Evolutionary conservation across 2,888 invertebrate species (phyloP), one percentile per base, ranked within the genome.

Genomic region (Aphrophora alni): DNA sequence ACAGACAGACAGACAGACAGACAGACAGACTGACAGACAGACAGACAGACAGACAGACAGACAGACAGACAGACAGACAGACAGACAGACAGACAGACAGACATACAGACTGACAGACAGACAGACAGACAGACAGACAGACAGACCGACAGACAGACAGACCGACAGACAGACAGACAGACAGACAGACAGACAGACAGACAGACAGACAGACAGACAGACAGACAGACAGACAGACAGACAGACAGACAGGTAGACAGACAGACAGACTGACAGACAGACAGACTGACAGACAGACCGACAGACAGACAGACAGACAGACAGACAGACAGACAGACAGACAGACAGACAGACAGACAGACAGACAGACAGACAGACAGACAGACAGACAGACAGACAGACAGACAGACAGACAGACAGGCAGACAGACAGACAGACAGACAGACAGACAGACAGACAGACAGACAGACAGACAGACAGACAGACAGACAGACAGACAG

Each of bases 131-230:
- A 77, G 77, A 77, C 77, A 44, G 77, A 69, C 59, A n/a, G n/a
- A n/a, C n/a, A n/a, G n/a, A n/a, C n/a, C n/a, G n/a, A n/a, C n/a
- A n/a, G n/a, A n/a, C n/a, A n/a, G n/a, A n/a, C n/a, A n/a, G n/a
- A n/a, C n/a, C n/a, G n/a, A n/a, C n/a, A n/a, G n/a, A n/a, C n/a
- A 77, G 68, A 70, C 25, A 79, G 79, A 79, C 77, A 79, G 79
- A 79, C 77, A 79, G 79, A 79, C 77, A 79, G 79, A 79, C 77
- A 79, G 79, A 79, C 77, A 79, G 79, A 79, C 77, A 79, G 79
- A 79, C 77, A 79, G 79, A 79, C 77, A 79, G 79, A 79, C 78
- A 77, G 77, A 77, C 77, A 77, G 77, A 77, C 77, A 77, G 77
- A 77, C 77, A 77, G 77, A 77, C 77, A 77, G 77, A 77, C 73